Evolutionary conservation across 2,797 vertebrate genomes (phyloP).

Genomic region (Protosalanx chinensis): DNA sequence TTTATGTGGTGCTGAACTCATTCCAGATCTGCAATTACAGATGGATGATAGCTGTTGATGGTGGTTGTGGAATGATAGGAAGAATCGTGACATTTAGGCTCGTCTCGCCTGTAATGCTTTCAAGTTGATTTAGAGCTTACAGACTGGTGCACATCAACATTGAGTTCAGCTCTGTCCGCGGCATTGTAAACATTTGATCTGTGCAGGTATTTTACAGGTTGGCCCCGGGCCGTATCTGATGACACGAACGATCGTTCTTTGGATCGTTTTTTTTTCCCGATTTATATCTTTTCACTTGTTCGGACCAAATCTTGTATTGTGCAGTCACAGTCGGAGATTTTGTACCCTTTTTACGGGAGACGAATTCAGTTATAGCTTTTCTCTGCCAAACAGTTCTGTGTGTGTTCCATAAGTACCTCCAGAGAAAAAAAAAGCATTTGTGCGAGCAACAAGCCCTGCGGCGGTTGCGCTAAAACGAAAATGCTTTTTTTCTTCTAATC

Average conservation of each 20-base stretch:
- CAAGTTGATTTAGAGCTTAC: neutral
- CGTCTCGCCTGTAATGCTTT: neutral
- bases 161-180: conserved; percentile 2
- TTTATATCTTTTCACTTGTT: conserved; percentile 28
- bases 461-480: conserved; percentile 77
- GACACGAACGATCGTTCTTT: conserved; percentile 25
- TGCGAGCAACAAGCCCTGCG: conserved; percentile 76
- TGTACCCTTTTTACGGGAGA: conserved; percentile 29
- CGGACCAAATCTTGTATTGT: conserved; percentile 30
- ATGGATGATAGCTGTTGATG: neutral
- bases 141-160: neutral
- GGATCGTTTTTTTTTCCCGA: conserved; percentile 23
- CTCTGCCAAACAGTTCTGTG: conserved; percentile 80
- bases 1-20: neutral
- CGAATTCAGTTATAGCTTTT: conserved; percentile 55
- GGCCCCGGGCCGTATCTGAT: conserved; percentile 22
- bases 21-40: neutral
- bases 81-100: neutral
- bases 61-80: neutral
- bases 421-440: conserved; percentile 83
- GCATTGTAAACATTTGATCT: conserved; percentile 17
- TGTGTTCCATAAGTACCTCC: conserved; percentile 82
- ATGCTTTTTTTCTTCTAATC: conserved; percentile 78
- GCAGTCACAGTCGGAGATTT: conserved; percentile 20
- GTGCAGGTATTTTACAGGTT: conserved; percentile 17